These are phyloP conservation scores for Dendrocincla fuliginosa DNA, from an alignment of 2,797 vertebrate species.

Conservation along the genomic window DNA sequence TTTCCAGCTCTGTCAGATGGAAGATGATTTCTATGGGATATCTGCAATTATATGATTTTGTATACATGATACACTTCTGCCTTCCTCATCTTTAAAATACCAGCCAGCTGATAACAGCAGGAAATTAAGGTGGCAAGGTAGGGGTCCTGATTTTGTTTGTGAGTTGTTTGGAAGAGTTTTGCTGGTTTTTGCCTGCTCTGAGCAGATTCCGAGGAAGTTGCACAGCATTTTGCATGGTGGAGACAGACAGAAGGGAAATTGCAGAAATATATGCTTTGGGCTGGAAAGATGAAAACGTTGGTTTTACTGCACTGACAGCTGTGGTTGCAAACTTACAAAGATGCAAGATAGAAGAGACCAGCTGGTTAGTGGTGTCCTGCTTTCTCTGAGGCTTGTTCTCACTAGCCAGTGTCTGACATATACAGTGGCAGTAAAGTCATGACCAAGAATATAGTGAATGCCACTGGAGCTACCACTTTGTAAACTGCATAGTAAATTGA, in stretches of 20 bases:
- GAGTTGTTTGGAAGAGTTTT: neutral
- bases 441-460: neutral
- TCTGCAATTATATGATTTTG: neutral
- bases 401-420: neutral
- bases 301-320: neutral
- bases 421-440: neutral
- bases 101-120: neutral
- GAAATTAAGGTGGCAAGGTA: fast-evolving
- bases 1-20: neutral
- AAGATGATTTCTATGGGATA: neutral
- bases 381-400: neutral
- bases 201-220: neutral
- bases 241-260: neutral
- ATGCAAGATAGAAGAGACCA: neutral
- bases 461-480: neutral
- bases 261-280: neutral
- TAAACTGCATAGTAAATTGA: neutral
- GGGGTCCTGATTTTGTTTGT: neutral
- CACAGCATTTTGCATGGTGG: fast-evolving
- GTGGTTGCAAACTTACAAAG: neutral
- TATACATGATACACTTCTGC: neutral
- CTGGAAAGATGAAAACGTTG: neutral
- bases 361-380: neutral
- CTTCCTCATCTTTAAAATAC: neutral
- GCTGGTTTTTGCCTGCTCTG: neutral